phyloP scores from a whole-genome alignment of 2,888 invertebrate species.

The Perdita meconis region DNA sequence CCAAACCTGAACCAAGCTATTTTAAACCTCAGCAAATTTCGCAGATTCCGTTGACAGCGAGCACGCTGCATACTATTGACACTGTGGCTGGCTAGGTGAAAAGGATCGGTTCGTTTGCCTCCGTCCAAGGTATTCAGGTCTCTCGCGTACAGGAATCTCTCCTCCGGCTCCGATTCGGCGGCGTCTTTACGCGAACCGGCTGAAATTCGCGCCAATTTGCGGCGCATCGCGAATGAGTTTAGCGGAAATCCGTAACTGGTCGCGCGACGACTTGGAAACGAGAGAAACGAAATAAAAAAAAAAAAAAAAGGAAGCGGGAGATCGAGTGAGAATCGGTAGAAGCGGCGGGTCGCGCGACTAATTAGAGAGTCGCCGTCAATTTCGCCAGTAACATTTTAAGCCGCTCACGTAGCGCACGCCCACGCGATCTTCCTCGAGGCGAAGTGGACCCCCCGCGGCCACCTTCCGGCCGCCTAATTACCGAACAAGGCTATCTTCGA shows the following conservation, averaged over 20 bases:
- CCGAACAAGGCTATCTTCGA: constrained; percentile 76
- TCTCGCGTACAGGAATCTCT: not conserved
- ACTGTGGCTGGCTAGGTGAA: constrained; percentile 22
- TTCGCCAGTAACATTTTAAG: constrained; percentile 74
- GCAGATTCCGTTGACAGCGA: not conserved
- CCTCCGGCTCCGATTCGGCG: constrained; percentile 1
- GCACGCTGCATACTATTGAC: constrained; percentile 10
- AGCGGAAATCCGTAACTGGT: constrained; percentile 53
- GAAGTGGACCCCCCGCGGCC: constrained; percentile 76
- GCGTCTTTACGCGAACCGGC: constrained; percentile 20
- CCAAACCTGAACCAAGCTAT: not conserved
- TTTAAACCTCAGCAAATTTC: constrained; percentile 3
- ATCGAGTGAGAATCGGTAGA: constrained; percentile 55
- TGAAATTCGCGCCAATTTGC: constrained; percentile 49
- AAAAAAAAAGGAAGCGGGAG: constrained; percentile 36
- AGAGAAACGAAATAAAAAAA: too few species aligned
- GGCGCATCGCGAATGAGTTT: constrained; percentile 43
- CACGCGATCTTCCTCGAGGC: constrained; percentile 65
- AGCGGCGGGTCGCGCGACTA: constrained; percentile 67
- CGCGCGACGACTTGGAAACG: constrained; percentile 1
- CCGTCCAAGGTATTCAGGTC: not conserved
- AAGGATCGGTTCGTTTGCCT: constrained; percentile 16
- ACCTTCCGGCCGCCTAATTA: constrained; percentile 78
- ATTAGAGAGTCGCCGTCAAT: constrained; percentile 78
- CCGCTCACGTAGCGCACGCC: constrained; percentile 67